These are phyloP conservation scores for human DNA, from an alignment of 2,113 vertebrate genomes.

Conservation along the genomic window DNA sequence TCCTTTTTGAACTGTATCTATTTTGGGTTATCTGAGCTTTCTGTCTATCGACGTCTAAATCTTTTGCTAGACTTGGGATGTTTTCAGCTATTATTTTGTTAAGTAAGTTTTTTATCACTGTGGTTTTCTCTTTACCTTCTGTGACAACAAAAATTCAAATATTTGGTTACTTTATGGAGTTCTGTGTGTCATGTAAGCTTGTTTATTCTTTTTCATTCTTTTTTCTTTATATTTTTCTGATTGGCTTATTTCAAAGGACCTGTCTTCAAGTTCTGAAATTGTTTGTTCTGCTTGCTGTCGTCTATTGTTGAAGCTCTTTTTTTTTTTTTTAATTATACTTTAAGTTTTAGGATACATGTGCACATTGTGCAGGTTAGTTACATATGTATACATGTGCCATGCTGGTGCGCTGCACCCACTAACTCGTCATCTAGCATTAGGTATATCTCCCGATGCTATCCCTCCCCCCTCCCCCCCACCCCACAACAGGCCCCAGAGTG, in stretches of 20 bases:
- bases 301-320: not conserved
- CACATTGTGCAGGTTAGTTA: too few species aligned
- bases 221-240: not conserved
- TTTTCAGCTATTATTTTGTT: not conserved
- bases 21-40: not conserved
- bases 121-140: not conserved
- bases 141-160: not conserved
- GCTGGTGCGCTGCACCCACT: too few species aligned
- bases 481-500: too few species aligned
- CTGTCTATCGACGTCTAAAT: not conserved
- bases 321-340: too few species aligned
- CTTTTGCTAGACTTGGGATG: not conserved
- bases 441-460: too few species aligned
- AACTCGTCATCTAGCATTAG: too few species aligned
- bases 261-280: not conserved
- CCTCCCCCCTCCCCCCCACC: too few species aligned
- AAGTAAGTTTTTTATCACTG: not conserved
- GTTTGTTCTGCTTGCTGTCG: not conserved
- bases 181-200: not conserved
- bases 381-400: too few species aligned
- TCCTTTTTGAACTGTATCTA: not conserved
- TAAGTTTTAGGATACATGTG: too few species aligned
- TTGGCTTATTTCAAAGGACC: not conserved
- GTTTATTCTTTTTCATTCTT: not conserved
- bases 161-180: not conserved